A percentile compares a stretch with the other conserved stretches of the same genome.
These are phyloP conservation scores for Ageneiosus marmoratus DNA, from an alignment of 2,113 vertebrate species.

Conservation along the genomic window DNA sequence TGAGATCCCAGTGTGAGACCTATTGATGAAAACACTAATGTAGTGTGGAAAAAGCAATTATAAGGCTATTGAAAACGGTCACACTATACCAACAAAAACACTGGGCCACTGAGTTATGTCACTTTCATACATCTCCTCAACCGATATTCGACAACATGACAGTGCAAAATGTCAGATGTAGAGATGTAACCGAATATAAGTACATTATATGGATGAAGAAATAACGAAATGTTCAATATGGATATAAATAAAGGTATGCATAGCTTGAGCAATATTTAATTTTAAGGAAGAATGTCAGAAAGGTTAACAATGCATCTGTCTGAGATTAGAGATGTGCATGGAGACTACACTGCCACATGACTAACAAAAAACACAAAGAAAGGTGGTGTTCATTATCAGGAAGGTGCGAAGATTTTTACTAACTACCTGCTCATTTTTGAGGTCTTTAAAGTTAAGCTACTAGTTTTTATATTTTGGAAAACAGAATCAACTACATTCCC, in stretches of 20 bases:
- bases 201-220: background rate
- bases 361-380: background rate
- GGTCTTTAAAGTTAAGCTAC: background rate
- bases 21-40: background rate
- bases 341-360: background rate
- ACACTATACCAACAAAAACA: background rate
- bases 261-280: background rate
- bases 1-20: background rate
- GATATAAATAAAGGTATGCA: background rate
- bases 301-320: background rate
- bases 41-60: background rate
- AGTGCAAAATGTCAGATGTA: background rate
- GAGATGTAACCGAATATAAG: background rate
- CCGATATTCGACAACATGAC: background rate
- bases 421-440: background rate
- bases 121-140: background rate
- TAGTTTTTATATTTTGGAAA: background rate
- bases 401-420: background rate
- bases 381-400: background rate
- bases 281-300: background rate
- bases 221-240: background rate
- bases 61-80: constrained; percentile 5
- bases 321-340: background rate
- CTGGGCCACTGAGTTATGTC: background rate
- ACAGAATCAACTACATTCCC: background rate